Evolutionary conservation across 2,797 vertebrate species (phyloP), one percentile per base, ranked within the genome.

Genomic region (Alfaro cultratus): DNA sequence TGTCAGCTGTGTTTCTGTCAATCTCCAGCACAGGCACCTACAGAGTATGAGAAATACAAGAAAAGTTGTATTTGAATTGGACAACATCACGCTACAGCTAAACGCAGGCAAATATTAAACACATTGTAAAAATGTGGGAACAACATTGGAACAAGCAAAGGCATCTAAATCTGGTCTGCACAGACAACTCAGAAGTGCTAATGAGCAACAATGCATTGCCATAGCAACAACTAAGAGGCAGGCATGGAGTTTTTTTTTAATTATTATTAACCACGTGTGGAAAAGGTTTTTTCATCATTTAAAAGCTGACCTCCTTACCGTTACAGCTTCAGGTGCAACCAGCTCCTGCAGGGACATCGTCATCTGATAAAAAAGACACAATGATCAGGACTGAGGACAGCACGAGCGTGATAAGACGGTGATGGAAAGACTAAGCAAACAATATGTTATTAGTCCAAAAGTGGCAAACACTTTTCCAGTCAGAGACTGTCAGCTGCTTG

Each of bases 261-360:
- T 21, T 3, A 0, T 47, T 51, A 21, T 51, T 51, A 51, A 45
- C 77, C 55, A 77, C 70, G 0, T 84, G 83, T 80, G 68, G 78
- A 83, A 55, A 77, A 76, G 55, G 47, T 72, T 78, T 81, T 34
- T 80, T 70, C 5, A 76, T 81, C 60, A 75, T 75, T 46, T 83
- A 77, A 87, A 90, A 73, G 80, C 81, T 57, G 60, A 83, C 73
- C 76, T 83, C 21, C 89, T 75, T 92, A 96, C 95, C 86, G 93
- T 94, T 18, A 92, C 78, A 55, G 89, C 80, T 85, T 94, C 92
- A 6, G 89, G 88, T 70, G 83, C 64, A 21, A 90, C 88, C 86
- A 92, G 86, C 36, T 79, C 92, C 77, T 85, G 92, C 90, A 96
- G 86, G 79, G 94, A 93, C 85, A 95, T 95, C 67, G 94, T 95